Evolutionary conservation across 2,888 invertebrate species (phyloP).

Genomic region (Dasysyrphus tricinctus): DNA sequence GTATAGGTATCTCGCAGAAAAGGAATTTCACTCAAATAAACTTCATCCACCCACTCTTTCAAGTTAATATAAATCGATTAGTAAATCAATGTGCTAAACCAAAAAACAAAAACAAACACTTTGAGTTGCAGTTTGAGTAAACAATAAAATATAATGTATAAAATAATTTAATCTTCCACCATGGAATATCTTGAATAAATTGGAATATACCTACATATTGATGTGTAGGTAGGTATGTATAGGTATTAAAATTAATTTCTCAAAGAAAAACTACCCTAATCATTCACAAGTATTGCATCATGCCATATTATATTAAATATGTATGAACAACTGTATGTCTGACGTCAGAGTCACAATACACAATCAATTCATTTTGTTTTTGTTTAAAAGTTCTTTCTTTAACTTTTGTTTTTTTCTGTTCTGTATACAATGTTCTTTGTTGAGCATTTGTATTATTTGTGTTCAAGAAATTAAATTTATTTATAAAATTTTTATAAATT

Average conservation of each 20-base stretch:
- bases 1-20: no score
- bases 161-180: constrained; percentile 10
- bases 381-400: constrained; percentile 1
- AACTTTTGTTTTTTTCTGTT: not conserved
- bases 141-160: not conserved
- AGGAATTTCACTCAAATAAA: no score
- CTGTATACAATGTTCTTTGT: not conserved
- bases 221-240: no score
- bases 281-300: constrained; percentile 64
- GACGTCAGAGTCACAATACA: constrained; percentile 47
- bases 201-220: no score
- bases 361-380: constrained; percentile 38
- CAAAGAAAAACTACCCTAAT: constrained; percentile 38
- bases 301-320: constrained; percentile 39
- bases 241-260: not conserved
- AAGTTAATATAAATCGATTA: not conserved
- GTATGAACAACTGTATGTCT: constrained; percentile 8
- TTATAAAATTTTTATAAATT: not conserved
- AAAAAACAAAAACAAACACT: not conserved
- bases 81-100: constrained; percentile 14
- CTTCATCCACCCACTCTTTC: no score
- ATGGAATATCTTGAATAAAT: constrained; percentile 16
- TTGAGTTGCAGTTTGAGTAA: not conserved
- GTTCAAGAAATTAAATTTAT: not conserved
- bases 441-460: not conserved